Conservation (phyloP, 2,797 vertebrate genomes). For the Epinephelus malabaricus region DNA sequence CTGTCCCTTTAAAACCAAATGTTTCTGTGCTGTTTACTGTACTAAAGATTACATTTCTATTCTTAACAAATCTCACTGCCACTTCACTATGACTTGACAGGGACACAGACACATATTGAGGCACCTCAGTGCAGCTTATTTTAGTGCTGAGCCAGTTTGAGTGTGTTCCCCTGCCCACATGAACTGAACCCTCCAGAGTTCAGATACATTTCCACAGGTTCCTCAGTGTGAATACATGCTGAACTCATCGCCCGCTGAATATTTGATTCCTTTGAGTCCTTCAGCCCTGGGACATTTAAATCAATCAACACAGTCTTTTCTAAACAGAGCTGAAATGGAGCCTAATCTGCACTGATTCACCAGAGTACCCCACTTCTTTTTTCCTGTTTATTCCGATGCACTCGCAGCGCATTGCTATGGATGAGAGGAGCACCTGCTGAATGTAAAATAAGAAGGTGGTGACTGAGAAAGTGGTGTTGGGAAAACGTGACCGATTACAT, state of each 20-base stretch:
- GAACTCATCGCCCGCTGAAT: background rate
- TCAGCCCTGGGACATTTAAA: background rate
- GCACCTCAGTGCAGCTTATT: background rate
- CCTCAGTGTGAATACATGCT: background rate
- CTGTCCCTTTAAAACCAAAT: background rate
- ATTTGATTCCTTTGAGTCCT: slow-evolving; percentile 2
- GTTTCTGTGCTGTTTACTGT: background rate
- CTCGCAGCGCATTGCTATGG: slow-evolving; percentile 1
- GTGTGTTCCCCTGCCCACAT: background rate
- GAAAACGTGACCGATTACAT: slow-evolving; percentile 72
- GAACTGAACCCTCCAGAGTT: background rate
- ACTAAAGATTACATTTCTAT: background rate
- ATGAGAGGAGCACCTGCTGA: slow-evolving; percentile 63
- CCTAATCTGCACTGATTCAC: slow-evolving; percentile 14
- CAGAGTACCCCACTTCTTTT: slow-evolving; percentile 2
- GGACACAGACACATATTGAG: background rate
- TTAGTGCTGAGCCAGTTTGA: background rate
- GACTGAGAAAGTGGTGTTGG: slow-evolving; percentile 54
- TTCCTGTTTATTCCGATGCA: slow-evolving; percentile 43
- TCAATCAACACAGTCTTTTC: slow-evolving; percentile 18
- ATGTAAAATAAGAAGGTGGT: slow-evolving; percentile 55
- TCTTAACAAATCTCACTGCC: background rate
- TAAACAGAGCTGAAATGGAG: slow-evolving; percentile 21
- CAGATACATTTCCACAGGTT: slow-evolving; percentile 2
- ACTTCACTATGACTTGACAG: background rate